These are phyloP conservation scores for Falco punctatus DNA, from an alignment of 2,113 vertebrate species.

Conservation along the genomic window DNA sequence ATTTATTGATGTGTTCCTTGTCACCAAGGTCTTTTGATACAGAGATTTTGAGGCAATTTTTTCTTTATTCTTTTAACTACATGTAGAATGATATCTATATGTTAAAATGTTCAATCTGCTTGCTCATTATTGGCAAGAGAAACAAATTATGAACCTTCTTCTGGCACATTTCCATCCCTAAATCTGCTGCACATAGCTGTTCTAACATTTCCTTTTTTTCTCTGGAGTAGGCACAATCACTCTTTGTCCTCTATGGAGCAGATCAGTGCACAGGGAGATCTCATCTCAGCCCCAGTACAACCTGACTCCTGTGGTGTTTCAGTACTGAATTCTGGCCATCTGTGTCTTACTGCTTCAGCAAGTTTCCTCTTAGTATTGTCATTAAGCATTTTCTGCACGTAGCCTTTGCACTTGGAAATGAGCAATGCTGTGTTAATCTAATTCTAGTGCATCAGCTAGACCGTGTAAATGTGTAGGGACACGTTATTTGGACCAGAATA, in stretches of 20 bases:
- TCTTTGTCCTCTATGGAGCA: slow-evolving; percentile 52
- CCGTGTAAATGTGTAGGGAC: neutral
- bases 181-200: slow-evolving; percentile 12
- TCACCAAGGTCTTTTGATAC: neutral
- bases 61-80: neutral
- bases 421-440: slow-evolving; percentile 56
- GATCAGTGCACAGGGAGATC: slow-evolving; percentile 27
- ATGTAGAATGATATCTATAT: neutral
- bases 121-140: slow-evolving; percentile 36
- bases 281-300: slow-evolving; percentile 27
- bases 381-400: slow-evolving; percentile 71
- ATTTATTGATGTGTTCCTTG: neutral
- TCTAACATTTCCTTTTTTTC: slow-evolving; percentile 17
- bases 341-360: slow-evolving; percentile 71
- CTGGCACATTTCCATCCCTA: slow-evolving; percentile 9
- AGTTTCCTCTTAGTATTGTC: slow-evolving; percentile 66
- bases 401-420: slow-evolving; percentile 72
- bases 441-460: slow-evolving; percentile 26
- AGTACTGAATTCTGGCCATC: slow-evolving; percentile 67
- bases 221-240: slow-evolving; percentile 55
- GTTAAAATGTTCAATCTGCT: slow-evolving; percentile 20
- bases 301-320: slow-evolving; percentile 57
- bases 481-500: neutral
- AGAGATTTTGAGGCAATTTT: neutral
- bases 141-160: neutral